A percentile compares a stretch with the other conserved stretches of the same genome.
phyloP scores from a whole-genome alignment of 2,888 invertebrate genomes.

The Myopa testacea region DNA sequence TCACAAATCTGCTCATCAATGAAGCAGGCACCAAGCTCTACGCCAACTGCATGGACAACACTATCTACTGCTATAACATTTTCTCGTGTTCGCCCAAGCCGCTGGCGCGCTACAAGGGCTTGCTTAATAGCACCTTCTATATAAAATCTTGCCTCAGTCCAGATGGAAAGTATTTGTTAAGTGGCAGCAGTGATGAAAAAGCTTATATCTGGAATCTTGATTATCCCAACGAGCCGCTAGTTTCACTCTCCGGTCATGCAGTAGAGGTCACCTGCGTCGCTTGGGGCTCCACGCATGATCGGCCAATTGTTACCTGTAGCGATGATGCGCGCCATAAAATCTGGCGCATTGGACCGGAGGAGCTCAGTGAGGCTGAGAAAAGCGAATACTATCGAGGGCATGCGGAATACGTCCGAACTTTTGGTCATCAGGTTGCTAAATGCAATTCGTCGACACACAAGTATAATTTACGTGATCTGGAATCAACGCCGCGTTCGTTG shows the following conservation, averaged over 20 bases:
- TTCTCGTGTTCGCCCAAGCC: constrained; percentile 77
- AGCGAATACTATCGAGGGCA: constrained; percentile 68
- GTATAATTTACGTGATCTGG: constrained; percentile 63
- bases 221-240: constrained; percentile 74
- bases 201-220: constrained; percentile 88
- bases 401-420: constrained; percentile 67
- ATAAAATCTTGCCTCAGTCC: constrained; percentile 85
- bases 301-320: constrained; percentile 82
- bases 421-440: constrained; percentile 42
- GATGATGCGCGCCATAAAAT: constrained; percentile 85
- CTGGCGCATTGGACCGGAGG: constrained; percentile 77
- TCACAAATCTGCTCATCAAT: constrained; percentile 83
- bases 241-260: constrained; percentile 79
- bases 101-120: constrained; percentile 76
- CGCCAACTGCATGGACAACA: constrained; percentile 89
- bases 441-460: constrained; percentile 51
- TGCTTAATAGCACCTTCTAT: constrained; percentile 85
- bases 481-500: constrained; percentile 70
- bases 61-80: constrained; percentile 87
- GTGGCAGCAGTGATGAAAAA: constrained; percentile 88
- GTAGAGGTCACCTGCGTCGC: constrained; percentile 91
- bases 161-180: constrained; percentile 83
- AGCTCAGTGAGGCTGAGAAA: constrained; percentile 63
- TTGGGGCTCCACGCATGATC: constrained; percentile 76
- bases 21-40: constrained; percentile 77